Evolutionary conservation across 1,140 invertebrate genomes (phyloP).

Genomic region (Euwallacea fornicatus): DNA sequence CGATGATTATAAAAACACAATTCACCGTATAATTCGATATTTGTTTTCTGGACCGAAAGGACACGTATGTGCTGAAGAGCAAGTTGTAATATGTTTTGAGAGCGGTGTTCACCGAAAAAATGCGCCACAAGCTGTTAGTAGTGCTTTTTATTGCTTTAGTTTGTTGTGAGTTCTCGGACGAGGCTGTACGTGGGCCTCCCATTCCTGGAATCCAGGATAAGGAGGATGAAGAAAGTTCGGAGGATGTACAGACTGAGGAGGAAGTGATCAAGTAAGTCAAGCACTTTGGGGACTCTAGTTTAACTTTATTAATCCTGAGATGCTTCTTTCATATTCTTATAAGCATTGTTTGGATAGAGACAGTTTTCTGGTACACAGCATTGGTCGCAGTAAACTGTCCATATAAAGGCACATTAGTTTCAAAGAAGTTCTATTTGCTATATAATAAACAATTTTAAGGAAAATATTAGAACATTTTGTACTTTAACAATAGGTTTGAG

Average conservation of each 20-base stretch:
- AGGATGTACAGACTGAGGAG: conserved; percentile 12
- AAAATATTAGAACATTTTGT: too few species aligned
- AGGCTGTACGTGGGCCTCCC: conserved; percentile 41
- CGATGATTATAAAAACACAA: too few species aligned
- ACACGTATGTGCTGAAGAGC: conserved; percentile 3
- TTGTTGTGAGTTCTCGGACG: conserved; percentile 48
- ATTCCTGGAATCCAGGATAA: conserved; percentile 29
- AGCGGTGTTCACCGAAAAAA: conserved; percentile 18
- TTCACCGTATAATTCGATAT: too few species aligned
- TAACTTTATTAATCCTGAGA: background rate
- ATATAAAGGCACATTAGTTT: background rate
- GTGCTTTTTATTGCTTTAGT: conserved; percentile 37
- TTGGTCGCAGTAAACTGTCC: too few species aligned
- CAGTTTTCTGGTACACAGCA: too few species aligned
- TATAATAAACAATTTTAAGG: too few species aligned
- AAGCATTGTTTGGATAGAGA: too few species aligned
- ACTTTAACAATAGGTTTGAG: background rate
- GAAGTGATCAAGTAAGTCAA: conserved; percentile 1
- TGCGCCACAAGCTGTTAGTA: conserved; percentile 38
- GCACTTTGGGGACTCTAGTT: background rate
- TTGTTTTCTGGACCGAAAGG: background rate
- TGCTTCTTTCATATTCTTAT: too few species aligned
- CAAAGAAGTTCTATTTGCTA: too few species aligned
- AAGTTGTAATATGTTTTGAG: background rate
- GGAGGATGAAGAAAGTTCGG: conserved; percentile 28